Evolutionary conservation across 2,113 vertebrate species (phyloP), one percentile per base, ranked within the genome.

Genomic region (Plestiodon gilberti): DNA sequence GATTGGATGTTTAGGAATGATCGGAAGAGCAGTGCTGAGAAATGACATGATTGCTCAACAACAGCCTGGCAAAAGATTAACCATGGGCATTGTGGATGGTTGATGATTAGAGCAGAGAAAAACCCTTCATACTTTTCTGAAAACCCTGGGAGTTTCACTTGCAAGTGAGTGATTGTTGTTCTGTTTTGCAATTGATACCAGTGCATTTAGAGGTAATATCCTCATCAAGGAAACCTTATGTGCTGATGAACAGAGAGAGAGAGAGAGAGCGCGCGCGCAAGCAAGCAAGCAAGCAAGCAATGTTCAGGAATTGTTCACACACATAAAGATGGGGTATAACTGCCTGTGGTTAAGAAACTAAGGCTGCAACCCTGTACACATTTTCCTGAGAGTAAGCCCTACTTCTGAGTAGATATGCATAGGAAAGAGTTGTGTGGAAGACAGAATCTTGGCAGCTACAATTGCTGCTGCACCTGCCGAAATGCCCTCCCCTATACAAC

Each of bases 61-160:
- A 84, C 80, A 85, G 74, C 69, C 84, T 93, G 84, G 95, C 85
- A 73, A 95, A 92, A 95, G 70, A 95, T 93, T 94, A 94, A 94
- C 93, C 91, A 52, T 59, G 79, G 52, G 64, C 2, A 20, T 85
- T 86, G 88, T 92, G 2, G 70, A 91, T 84, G 90, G 89, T 88
- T 87, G 90, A 88, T 33, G 69, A 82, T 83, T 87, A 82, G 73
- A 65, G 35, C 22, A 3, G 40, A 84, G 67, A 55, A 82, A 88
- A 88, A 76, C 65, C 73, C 52, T 18, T n/a, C n/a, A n/a, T n/a
- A n/a, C n/a, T n/a, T n/a, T n/a, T n/a, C n/a, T n/a, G n/a, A n/a
- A 88, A 88, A 76, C 67, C 73, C 55, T 18, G 65, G 62, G 70
- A 84, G 79, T 87, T 87, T 82, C 86, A 43, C 71, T 69, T 69